Evolutionary conservation across 2,797 vertebrate genomes (phyloP).

Genomic region (Dryobates pubescens): DNA sequence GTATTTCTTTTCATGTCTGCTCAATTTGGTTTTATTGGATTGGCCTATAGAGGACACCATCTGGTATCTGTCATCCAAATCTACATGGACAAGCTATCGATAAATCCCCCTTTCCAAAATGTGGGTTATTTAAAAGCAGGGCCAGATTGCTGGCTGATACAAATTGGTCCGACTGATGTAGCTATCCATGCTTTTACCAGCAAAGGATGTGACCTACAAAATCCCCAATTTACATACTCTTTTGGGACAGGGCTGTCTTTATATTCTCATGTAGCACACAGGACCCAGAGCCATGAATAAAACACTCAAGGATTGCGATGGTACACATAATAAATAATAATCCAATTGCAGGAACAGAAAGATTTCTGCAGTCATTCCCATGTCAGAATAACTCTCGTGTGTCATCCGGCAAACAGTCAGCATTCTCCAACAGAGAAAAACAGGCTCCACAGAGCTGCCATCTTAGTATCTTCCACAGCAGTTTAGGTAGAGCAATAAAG

Average conservation of each 20-base stretch:
- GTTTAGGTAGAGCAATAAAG: slow-evolving; percentile 27
- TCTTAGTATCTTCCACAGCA: not conserved
- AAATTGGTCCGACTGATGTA: slow-evolving; percentile 39
- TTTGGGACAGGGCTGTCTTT: slow-evolving; percentile 29
- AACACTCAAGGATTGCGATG: slow-evolving; percentile 65
- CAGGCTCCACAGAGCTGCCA: slow-evolving; percentile 5
- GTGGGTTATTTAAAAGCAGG: slow-evolving; percentile 17
- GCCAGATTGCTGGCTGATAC: slow-evolving; percentile 31
- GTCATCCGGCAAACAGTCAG: not conserved
- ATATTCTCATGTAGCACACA: not conserved
- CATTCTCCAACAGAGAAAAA: not conserved
- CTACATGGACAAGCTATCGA: slow-evolving; percentile 20
- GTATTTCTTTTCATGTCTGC: slow-evolving; percentile 41
- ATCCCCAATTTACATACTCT: slow-evolving; percentile 7
- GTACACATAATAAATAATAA: slow-evolving; percentile 58
- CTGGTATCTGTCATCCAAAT: slow-evolving; percentile 55
- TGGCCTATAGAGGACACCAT: slow-evolving; percentile 50
- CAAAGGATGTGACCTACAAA: slow-evolving; percentile 41
- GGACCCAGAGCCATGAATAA: slow-evolving; percentile 34
- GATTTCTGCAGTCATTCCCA: not conserved
- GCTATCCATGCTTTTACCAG: slow-evolving; percentile 52
- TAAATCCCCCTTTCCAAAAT: slow-evolving; percentile 46
- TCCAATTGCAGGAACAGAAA: slow-evolving; percentile 19
- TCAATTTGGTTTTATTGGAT: slow-evolving; percentile 55
- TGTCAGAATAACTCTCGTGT: not conserved